phyloP scores from a whole-genome alignment of 1,140 invertebrate species.

The Nasonia giraulti region DNA sequence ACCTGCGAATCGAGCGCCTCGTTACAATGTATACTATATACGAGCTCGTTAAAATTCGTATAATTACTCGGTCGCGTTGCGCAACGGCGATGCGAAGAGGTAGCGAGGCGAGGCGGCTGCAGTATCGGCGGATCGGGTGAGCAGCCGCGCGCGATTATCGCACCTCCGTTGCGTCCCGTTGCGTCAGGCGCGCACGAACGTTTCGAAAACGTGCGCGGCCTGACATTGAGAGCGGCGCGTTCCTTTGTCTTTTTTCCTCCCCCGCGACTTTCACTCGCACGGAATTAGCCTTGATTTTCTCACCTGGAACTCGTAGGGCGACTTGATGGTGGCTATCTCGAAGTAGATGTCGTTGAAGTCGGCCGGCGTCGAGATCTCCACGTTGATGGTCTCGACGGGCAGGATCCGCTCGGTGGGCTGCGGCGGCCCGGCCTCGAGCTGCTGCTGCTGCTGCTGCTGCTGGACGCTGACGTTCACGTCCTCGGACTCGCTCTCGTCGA shows the following conservation, averaged over 20 bases:
- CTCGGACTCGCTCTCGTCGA: slow-evolving; percentile 79
- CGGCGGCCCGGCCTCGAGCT: slow-evolving; percentile 42
- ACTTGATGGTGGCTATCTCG: slow-evolving; percentile 91
- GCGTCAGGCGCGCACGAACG: no score
- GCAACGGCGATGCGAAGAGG: no score
- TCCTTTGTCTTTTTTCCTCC: no score
- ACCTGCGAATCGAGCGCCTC: slow-evolving; percentile 75
- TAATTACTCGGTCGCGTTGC: no score
- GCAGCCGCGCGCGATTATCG: no score
- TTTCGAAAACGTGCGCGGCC: no score
- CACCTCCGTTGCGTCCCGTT: neutral
- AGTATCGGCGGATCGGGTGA: no score
- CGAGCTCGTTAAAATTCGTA: no score
- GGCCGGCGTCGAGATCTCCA: slow-evolving; percentile 89
- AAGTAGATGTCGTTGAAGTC: slow-evolving; percentile 89
- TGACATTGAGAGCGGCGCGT: no score
- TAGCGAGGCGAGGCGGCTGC: no score
- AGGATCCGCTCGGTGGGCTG: slow-evolving; percentile 71
- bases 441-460: slow-evolving; percentile 62
- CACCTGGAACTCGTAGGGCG: slow-evolving; percentile 91
- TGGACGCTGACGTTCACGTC: slow-evolving; percentile 63
- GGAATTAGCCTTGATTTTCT: neutral
- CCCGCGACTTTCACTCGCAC: no score
- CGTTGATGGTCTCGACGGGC: slow-evolving; percentile 85
- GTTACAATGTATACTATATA: no score